phyloP scores from a whole-genome alignment of 2,888 invertebrate genomes.

The Phaedon cochleariae region DNA sequence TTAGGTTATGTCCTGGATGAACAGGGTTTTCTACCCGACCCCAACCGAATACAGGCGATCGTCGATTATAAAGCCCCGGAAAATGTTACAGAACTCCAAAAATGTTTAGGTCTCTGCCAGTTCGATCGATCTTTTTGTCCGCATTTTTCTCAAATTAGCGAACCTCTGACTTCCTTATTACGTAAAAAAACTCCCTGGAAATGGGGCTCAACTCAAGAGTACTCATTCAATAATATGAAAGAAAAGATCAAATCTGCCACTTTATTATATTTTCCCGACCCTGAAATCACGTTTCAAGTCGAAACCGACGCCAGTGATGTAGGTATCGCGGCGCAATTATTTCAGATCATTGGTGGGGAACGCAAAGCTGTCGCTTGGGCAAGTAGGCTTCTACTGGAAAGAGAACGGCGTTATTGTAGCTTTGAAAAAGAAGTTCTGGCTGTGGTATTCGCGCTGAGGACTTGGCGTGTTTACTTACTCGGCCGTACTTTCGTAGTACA shows the following conservation, averaged over 20 bases:
- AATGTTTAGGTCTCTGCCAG: conserved; percentile 20
- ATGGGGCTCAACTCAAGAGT: conserved; percentile 11
- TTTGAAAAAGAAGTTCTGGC: conserved; percentile 44
- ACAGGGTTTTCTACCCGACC: conserved; percentile 12
- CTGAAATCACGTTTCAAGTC: conserved; percentile 2
- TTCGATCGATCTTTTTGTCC: conserved; percentile 22
- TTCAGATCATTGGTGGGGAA: background rate
- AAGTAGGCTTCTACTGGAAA: conserved; percentile 16
- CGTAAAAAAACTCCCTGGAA: conserved; percentile 16
- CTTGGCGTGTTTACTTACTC: conserved; percentile 43
- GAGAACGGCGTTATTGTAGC: conserved; percentile 23
- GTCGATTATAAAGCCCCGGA: conserved; percentile 17
- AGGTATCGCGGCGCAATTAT: conserved; percentile 3
- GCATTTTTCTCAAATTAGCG: conserved; percentile 7
- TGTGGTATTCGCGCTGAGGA: conserved; percentile 42
- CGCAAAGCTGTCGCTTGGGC: background rate
- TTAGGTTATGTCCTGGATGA: conserved; percentile 10
- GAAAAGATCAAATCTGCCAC: background rate
- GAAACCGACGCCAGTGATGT: conserved; percentile 12
- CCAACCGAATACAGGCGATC: conserved; percentile 16
- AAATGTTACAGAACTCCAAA: conserved; percentile 19
- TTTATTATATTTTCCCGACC: conserved; percentile 1
- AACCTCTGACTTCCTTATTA: conserved; percentile 2
- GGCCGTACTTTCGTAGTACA: conserved; percentile 37
- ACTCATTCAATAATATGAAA: conserved; percentile 19